phyloP scores from a whole-genome alignment of 2,113 vertebrate genomes.

The Fregetta grallaria region DNA sequence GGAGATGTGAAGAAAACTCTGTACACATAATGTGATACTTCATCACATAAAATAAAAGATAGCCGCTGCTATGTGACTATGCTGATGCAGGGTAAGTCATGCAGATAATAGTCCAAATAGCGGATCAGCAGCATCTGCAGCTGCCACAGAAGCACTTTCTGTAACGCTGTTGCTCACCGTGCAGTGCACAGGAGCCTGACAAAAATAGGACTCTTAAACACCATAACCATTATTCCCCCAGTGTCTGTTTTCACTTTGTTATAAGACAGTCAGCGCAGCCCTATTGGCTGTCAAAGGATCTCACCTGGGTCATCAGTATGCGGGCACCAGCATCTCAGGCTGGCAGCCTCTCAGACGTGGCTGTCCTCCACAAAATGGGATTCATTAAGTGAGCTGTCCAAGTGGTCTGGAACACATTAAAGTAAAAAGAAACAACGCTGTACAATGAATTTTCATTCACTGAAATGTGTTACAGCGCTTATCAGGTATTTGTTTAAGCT shows the following conservation, averaged over 20 bases:
- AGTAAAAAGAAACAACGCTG: not conserved
- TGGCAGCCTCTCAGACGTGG: constrained; percentile 2
- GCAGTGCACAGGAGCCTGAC: not conserved
- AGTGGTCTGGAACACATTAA: constrained; percentile 51
- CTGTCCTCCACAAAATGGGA: constrained; percentile 14
- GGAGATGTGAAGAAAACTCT: not conserved
- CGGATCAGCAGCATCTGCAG: not conserved
- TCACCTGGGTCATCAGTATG: not conserved
- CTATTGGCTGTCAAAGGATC: not conserved
- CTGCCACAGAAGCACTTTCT: not conserved
- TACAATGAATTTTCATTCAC: not conserved
- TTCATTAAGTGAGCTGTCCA: constrained; percentile 38
- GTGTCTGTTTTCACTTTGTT: not conserved
- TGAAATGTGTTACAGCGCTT: not conserved
- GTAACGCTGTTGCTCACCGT: not conserved
- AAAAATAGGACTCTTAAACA: not conserved
- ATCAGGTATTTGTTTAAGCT: constrained; percentile 26
- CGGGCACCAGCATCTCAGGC: not conserved
- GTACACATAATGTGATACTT: fast-evolving
- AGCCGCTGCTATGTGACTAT: not conserved
- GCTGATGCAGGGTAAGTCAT: not conserved
- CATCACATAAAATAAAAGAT: not conserved
- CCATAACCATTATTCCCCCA: not conserved
- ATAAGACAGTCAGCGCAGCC: not conserved
- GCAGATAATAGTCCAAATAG: not conserved